Percentiles rank a stretch among this genome's conserved stretches.
Conservation (phyloP, 2,888 invertebrate genomes). For the Rotaria macrura region DNA sequence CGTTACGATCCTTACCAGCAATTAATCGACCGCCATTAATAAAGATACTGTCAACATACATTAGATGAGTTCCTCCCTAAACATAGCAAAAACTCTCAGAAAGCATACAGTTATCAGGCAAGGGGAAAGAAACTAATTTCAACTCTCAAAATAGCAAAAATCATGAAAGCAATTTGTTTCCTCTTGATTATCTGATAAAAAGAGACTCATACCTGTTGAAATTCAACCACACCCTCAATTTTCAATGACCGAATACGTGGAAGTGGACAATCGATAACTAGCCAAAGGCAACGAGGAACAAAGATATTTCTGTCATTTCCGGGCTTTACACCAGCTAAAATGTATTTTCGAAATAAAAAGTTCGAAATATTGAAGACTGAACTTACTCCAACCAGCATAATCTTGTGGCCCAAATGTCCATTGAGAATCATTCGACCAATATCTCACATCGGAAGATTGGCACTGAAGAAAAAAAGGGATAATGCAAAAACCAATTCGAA, state of each 20-base stretch:
- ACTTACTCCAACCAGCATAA: neutral
- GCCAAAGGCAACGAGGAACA: conserved; percentile 37
- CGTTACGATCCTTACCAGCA: conserved; percentile 34
- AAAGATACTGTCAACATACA: conserved; percentile 38
- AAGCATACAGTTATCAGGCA: too few relatives aligned
- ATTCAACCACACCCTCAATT: conserved; percentile 41
- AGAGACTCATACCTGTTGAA: conserved; percentile 34
- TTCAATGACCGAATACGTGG: conserved; percentile 37
- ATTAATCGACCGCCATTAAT: conserved; percentile 40
- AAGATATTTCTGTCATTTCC: conserved; percentile 19
- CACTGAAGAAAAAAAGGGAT: neutral
- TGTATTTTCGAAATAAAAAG: too few relatives aligned
- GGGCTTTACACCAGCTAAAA: neutral
- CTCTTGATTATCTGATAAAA: too few relatives aligned
- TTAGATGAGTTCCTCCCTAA: conserved; percentile 33
- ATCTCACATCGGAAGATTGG: conserved; percentile 34
- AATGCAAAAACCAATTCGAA: too few relatives aligned
- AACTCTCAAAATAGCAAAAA: too few relatives aligned
- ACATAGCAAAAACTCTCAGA: too few relatives aligned
- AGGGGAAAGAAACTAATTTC: too few relatives aligned
- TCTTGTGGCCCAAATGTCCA: conserved; percentile 35
- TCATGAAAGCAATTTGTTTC: too few relatives aligned
- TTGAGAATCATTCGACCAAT: conserved; percentile 36
- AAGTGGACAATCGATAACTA: conserved; percentile 36
- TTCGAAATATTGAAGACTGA: neutral